Evolutionary conservation across 2,888 invertebrate species (phyloP), one percentile per base, ranked within the genome.

Genomic region (Acrobasis consociella): DNA sequence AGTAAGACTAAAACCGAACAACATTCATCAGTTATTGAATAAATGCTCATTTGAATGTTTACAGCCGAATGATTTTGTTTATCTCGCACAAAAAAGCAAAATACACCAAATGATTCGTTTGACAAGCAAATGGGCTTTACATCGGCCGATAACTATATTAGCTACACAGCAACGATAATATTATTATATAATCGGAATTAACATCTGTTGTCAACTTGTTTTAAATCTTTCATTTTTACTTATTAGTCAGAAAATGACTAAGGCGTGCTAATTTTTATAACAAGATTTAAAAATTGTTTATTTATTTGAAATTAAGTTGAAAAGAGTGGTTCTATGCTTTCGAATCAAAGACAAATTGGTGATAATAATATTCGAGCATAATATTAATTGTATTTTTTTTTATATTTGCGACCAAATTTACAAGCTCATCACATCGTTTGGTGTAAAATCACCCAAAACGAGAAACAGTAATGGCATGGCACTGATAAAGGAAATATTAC

Each of bases 401-500:
- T n/a, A n/a, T n/a, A n/a, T n/a, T n/a, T n/a, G n/a, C 3, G 11
- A 42, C 11, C 11, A 0, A 42, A 10, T 3, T 42, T 10, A 11
- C 22, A 42, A 42, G 9, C 7, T n/a, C 10, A n/a, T 46, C 46
- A 10, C n/a, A n/a, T 55, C 55, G 55, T 10, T 15, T 39, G 15
- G 8, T 16, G 39, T 39, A 11, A 15, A 39, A 55, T 39, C 55
- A 55, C 15, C 3, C 16, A 52, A 61, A 58, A 61, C 38, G 58
- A 46, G 53, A 51, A 58, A 51, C 56, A 56, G 59, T 56, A 56
- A 56, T 58, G 64, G 58, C 49, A 62, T 62, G 17, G 13, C 49
- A 11, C 52, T 60, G 64, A 64, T 64, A 64, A 64, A 58, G 53
- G 58, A 49, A 58, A 58, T 58, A 58, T 64, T 39, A 37, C n/a